A percentile compares a stretch with the other conserved stretches of the same genome.
These are phyloP conservation scores for Melanostoma mellinum DNA, from an alignment of 2,888 invertebrate genomes.

Conservation along the genomic window DNA sequence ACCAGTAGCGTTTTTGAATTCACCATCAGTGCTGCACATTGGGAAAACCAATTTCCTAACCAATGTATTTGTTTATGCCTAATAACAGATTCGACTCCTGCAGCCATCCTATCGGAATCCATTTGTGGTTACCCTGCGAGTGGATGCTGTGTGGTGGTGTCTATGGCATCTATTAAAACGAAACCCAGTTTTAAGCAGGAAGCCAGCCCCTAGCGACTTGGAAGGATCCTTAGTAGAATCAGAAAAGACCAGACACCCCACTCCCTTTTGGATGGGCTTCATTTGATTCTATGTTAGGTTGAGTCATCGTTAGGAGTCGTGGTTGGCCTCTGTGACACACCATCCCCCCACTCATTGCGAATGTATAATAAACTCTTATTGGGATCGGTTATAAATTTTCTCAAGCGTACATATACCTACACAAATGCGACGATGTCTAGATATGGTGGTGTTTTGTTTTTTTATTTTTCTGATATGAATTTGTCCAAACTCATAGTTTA, in stretches of 20 bases:
- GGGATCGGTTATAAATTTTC: conserved; percentile 68
- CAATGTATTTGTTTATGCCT: conserved; percentile 73
- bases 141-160: conserved; percentile 61
- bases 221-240: not conserved
- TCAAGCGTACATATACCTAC: conserved; percentile 57
- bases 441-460: conserved; percentile 6
- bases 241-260: not conserved
- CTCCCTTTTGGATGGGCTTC: not conserved
- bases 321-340: conserved; percentile 1
- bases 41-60: conserved; percentile 72
- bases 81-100: conserved; percentile 68
- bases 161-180: conserved; percentile 64
- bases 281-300: conserved; percentile 21
- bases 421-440: conserved; percentile 41
- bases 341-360: conserved; percentile 25
- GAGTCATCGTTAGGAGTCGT: conserved; percentile 57
- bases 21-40: conserved; percentile 16
- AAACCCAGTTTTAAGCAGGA: conserved; percentile 56
- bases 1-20: conserved; percentile 26
- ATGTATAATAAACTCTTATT: conserved; percentile 68
- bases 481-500: not conserved
- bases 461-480: not conserved
- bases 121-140: conserved; percentile 65
- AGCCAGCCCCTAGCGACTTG: conserved; percentile 29
- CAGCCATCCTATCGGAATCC: conserved; percentile 59